Base-by-base conservation (phyloP, 2,797 vertebrate species). In the Sebastes cheni region DNA sequence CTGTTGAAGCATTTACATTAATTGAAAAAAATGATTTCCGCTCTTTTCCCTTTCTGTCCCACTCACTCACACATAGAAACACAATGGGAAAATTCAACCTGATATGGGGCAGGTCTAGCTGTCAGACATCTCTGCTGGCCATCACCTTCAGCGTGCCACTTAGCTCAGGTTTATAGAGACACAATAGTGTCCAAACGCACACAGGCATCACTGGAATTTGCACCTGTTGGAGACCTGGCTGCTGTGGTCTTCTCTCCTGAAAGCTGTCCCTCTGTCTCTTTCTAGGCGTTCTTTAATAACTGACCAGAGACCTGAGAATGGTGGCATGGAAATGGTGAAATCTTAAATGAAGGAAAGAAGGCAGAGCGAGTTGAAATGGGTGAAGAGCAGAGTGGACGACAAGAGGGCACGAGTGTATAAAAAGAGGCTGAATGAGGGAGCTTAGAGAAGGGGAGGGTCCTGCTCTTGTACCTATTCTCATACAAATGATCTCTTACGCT, bases 151-250 rank as follows among this genome's bases (percentile, higher is more conserved):
- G 65, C 3, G 46, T 71, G 77, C 82, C 79, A 52, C 81, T 90
- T 87, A 87, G 88, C 91, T 60, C 76, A 74, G 71, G 86, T 87
- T 77, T 85, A 86, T 75, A 88, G 85, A 91, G 65, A 80, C 80
- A 83, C 88, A 90, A 64, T 77, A 71, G 70, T 62, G 69, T 90
- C 83, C 82, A 87, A 86, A 85, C 64, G 79, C 77, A 71, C 8
- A 2, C 79, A 92, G 91, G 95, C 89, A 95, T 94, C 81, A 59
- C 80, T 94, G 95, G 94, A 96, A 96, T 96, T 94, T 96, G 94
- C 95, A 96, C 94, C 95, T 95, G 95, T 94, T 93, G 68, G 70
- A 92, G 84, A 81, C 77, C 58, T 60, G 70, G 67, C 75, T 83
- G 46, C 34, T 90, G 79, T 86, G 72, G 82, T 84, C 81, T 84